These are phyloP conservation scores for Rhynchonema sp. DNA, from an alignment of 2,888 invertebrate genomes.

Conservation along the genomic window DNA sequence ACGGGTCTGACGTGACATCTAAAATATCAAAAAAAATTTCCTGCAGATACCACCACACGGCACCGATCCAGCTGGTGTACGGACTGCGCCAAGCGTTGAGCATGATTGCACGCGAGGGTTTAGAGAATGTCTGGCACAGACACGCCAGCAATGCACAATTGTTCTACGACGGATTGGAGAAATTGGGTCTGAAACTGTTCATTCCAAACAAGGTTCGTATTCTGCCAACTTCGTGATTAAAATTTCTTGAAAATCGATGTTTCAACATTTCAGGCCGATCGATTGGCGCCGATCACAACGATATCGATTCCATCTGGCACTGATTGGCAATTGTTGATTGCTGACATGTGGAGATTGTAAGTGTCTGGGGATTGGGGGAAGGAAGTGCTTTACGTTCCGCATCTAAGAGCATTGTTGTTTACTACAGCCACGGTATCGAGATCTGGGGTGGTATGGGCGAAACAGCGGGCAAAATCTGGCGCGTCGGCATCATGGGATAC, in stretches of 20 bases:
- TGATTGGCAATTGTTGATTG: slow-evolving; percentile 42
- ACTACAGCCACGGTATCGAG: slow-evolving; percentile 46
- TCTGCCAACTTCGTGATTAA: neutral
- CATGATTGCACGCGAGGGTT: slow-evolving; percentile 43
- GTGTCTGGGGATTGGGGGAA: too few species aligned
- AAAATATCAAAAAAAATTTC: too few species aligned
- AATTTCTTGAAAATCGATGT: neutral
- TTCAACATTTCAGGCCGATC: neutral
- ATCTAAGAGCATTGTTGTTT: too few species aligned
- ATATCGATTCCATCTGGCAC: slow-evolving; percentile 45
- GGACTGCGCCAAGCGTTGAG: slow-evolving; percentile 58
- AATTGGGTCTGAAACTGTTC: slow-evolving; percentile 48
- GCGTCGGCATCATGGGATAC: slow-evolving; percentile 72
- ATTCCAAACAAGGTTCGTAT: slow-evolving; percentile 41
- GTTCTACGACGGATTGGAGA: slow-evolving; percentile 47
- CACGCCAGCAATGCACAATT: slow-evolving; percentile 47
- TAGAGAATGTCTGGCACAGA: slow-evolving; percentile 39
- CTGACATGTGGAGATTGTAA: neutral
- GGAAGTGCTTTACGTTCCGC: too few species aligned
- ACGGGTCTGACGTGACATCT: too few species aligned
- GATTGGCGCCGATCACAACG: slow-evolving; percentile 38
- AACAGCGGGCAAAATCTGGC: slow-evolving; percentile 54
- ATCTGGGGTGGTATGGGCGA: slow-evolving; percentile 65
- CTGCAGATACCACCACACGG: slow-evolving; percentile 63
- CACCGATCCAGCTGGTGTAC: slow-evolving; percentile 58